phyloP scores from a whole-genome alignment of 2,888 invertebrate genomes.

The Thymelicus sylvestris region DNA sequence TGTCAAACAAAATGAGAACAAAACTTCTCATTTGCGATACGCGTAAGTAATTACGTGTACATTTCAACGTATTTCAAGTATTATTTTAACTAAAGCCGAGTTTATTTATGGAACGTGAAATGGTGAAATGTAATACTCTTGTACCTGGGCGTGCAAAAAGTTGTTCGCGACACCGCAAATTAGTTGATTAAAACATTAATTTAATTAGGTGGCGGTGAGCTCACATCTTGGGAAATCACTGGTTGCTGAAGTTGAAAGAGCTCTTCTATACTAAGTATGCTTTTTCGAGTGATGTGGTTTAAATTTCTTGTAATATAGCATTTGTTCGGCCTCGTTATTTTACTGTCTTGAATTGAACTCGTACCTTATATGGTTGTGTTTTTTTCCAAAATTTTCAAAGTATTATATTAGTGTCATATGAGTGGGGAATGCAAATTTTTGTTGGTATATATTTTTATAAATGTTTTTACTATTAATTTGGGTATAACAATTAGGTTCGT shows the following conservation, averaged over 20 bases:
- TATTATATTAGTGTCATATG: too few relatives aligned
- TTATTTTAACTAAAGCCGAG: conserved; percentile 6
- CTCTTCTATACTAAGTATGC: neutral
- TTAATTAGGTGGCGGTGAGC: conserved; percentile 64
- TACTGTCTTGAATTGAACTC: too few relatives aligned
- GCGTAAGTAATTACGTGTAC: conserved; percentile 6
- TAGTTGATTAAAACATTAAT: conserved; percentile 76
- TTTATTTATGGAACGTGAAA: conserved; percentile 24
- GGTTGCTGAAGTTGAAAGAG: conserved; percentile 21
- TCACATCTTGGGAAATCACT: conserved; percentile 73
- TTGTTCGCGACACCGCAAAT: conserved; percentile 53
- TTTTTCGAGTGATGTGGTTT: conserved; percentile 6
- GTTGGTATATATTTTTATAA: too few relatives aligned
- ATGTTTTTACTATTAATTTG: too few relatives aligned
- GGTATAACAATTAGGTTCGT: too few relatives aligned
- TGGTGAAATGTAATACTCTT: conserved; percentile 17
- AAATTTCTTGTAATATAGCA: neutral
- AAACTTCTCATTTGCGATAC: conserved; percentile 14
- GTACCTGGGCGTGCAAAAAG: conserved; percentile 17
- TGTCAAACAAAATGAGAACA: conserved; percentile 29
- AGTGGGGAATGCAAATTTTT: too few relatives aligned
- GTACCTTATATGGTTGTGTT: too few relatives aligned
- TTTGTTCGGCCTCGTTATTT: conserved; percentile 9
- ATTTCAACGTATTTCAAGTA: conserved; percentile 2
- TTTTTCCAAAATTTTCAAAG: too few relatives aligned